Evolutionary conservation across 1,140 invertebrate genomes (phyloP).

Genomic region (Acromyrmex charruanus): DNA sequence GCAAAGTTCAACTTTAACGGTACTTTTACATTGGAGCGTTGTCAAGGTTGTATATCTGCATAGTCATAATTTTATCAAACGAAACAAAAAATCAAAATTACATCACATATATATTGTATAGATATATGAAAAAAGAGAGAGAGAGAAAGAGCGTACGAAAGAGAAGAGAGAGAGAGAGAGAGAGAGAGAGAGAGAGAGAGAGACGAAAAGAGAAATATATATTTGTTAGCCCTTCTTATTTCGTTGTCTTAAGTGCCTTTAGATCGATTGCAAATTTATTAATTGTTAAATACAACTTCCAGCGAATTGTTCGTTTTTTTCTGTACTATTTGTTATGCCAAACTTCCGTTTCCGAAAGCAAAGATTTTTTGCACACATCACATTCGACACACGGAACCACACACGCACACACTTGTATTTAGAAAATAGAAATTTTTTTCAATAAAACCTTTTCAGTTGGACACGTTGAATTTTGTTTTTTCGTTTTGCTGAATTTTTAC

Average conservation of each 20-base stretch:
- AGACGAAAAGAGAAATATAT: conserved; percentile 15
- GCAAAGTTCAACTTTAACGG: conserved; percentile 68
- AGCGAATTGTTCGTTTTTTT: conserved; percentile 71
- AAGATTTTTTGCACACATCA: conserved; percentile 74
- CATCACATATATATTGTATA: conserved; percentile 53
- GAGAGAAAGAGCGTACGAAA: neutral
- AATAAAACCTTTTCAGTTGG: conserved; percentile 86
- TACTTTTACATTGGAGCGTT: conserved; percentile 65
- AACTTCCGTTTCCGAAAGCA: conserved; percentile 71
- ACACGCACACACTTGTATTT: conserved; percentile 85
- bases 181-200: neutral
- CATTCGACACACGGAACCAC: conserved; percentile 76
- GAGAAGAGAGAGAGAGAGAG: neutral
- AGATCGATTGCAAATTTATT: conserved; percentile 69
- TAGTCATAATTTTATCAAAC: conserved; percentile 65
- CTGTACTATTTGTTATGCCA: conserved; percentile 69
- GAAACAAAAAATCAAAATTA: conserved; percentile 62
- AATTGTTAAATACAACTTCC: conserved; percentile 68
- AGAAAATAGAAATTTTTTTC: conserved; percentile 84
- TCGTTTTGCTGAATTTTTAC: conserved; percentile 82
- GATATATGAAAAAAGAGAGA: neutral
- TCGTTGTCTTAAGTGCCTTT: conserved; percentile 67
- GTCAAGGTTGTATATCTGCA: conserved; percentile 65
- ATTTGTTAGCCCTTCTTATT: conserved; percentile 62
- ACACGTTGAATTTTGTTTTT: conserved; percentile 85